A percentile compares a stretch with the other conserved stretches of the same genome.
These are phyloP conservation scores for Lytechinus variegatus DNA, from an alignment of 35 echinoderm and acorn worm species.

Conservation along the genomic window DNA sequence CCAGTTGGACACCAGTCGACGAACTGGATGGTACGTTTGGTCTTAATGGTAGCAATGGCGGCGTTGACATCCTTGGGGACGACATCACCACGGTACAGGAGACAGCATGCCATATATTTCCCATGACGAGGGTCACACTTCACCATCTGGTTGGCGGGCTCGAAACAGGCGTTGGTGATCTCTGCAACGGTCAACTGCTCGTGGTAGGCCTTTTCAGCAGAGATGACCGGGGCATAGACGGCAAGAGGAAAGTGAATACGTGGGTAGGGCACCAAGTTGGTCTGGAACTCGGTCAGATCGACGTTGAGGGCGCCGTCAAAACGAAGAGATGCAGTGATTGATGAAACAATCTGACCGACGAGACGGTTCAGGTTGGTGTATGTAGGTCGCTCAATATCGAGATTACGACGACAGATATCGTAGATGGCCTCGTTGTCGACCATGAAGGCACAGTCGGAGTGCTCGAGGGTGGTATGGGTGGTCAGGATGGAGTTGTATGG, in stretches of 20 bases:
- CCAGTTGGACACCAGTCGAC: slow-evolving; percentile 90
- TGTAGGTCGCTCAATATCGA: slow-evolving; percentile 83
- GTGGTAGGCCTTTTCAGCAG: slow-evolving; percentile 87
- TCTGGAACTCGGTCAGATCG: slow-evolving; percentile 87
- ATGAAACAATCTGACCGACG: slow-evolving; percentile 78
- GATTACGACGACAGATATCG: slow-evolving; percentile 80
- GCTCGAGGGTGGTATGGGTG: slow-evolving; percentile 60
- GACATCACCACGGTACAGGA: slow-evolving; percentile 77
- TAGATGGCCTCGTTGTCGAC: slow-evolving; percentile 91
- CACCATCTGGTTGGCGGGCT: slow-evolving; percentile 88
- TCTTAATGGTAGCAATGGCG: slow-evolving; percentile 83
- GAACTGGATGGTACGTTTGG: slow-evolving; percentile 86
- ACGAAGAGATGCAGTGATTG: slow-evolving; percentile 81
- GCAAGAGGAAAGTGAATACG: slow-evolving; percentile 85
- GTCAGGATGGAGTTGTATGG: slow-evolving; percentile 70
- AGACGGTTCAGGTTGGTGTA: slow-evolving; percentile 87
- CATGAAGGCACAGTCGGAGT: slow-evolving; percentile 91
- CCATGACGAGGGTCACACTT: slow-evolving; percentile 85
- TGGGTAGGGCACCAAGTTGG: slow-evolving; percentile 85
- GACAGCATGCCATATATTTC: slow-evolving; percentile 88
- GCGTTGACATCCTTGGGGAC: slow-evolving; percentile 89
- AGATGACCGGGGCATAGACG: slow-evolving; percentile 81
- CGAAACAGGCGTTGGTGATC: slow-evolving; percentile 82
- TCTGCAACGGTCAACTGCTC: slow-evolving; percentile 82
- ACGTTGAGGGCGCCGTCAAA: slow-evolving; percentile 86